These are phyloP conservation scores for Illadopsis cleaveri DNA, from an alignment of 2,113 vertebrate genomes.

Conservation along the genomic window DNA sequence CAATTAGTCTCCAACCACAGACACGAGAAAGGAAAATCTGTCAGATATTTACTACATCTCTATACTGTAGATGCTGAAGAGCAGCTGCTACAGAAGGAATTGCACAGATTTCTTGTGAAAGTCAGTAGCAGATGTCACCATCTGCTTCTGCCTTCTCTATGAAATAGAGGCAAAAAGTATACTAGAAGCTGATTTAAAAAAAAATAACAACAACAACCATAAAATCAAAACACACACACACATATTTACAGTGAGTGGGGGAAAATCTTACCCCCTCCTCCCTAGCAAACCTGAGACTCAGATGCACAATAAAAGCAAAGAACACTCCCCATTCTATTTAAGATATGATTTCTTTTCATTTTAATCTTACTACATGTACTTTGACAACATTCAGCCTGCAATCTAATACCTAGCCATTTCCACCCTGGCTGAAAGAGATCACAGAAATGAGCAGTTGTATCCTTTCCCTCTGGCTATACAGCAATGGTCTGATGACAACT, in stretches of 20 bases:
- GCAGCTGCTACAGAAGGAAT: conserved; percentile 21
- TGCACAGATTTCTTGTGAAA: conserved; percentile 29
- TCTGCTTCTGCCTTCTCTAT: conserved; percentile 7
- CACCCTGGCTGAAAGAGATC: conserved; percentile 34
- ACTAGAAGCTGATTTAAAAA: not conserved
- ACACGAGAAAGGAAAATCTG: not conserved
- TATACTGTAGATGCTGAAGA: not conserved
- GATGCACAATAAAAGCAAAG: not conserved
- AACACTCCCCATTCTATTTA: not conserved
- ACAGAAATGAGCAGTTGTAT: conserved; percentile 55
- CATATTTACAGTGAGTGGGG: not conserved
- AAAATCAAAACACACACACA: not conserved
- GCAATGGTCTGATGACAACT: conserved; percentile 53
- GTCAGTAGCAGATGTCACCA: conserved; percentile 45
- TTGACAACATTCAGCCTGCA: conserved; percentile 45
- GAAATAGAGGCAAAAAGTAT: not conserved
- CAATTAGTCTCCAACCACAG: not conserved
- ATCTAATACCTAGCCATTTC: conserved; percentile 51
- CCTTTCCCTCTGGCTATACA: conserved; percentile 59
- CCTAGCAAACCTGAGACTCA: not conserved
- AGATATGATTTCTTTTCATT: conserved; percentile 4
- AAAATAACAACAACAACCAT: not conserved
- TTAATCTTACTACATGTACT: not conserved
- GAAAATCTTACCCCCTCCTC: not conserved
- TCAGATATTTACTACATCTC: not conserved